These are phyloP conservation scores for Gobius niger DNA, from an alignment of 2,113 vertebrate genomes.

Conservation along the genomic window DNA sequence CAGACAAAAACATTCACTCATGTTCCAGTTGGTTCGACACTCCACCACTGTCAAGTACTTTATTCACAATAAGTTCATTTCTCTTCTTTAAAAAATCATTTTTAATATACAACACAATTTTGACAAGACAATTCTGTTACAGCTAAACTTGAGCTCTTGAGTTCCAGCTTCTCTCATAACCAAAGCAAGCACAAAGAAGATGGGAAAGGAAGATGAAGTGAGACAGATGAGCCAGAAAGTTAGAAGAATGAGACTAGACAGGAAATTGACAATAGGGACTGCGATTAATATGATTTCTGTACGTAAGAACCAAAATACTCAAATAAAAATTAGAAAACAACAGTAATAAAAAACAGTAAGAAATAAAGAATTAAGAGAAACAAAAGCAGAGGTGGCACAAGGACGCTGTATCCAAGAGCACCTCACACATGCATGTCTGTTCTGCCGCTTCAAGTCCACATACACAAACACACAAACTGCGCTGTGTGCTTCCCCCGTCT, in stretches of 20 bases:
- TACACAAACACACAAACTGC: conserved; percentile 62
- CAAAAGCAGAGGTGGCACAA: conserved; percentile 61
- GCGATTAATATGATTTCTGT: conserved; percentile 72
- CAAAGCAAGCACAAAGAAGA: conserved; percentile 74
- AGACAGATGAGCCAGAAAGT: conserved; percentile 47
- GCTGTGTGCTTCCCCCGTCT: conserved; percentile 42
- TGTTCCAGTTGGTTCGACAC: conserved; percentile 72
- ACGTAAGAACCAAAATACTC: conserved; percentile 69
- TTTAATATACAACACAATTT: conserved; percentile 82
- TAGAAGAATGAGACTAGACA: conserved; percentile 54
- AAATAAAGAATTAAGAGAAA: conserved; percentile 56
- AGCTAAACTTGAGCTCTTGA: conserved; percentile 77
- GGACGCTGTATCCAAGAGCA: conserved; percentile 67
- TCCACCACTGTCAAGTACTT: conserved; percentile 79
- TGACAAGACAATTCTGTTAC: conserved; percentile 78
- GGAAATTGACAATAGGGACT: conserved; percentile 51
- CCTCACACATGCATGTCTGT: conserved; percentile 80
- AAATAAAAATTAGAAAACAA: conserved; percentile 75
- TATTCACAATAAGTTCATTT: conserved; percentile 80
- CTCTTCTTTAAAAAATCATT: conserved; percentile 78
- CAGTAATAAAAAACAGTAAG: conserved; percentile 71
- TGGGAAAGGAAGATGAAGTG: conserved; percentile 42
- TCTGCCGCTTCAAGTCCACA: conserved; percentile 71
- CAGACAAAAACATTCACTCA: conserved; percentile 50
- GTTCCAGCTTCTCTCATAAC: conserved; percentile 78